A percentile compares a stretch with the other conserved stretches of the same genome.
phyloP scores from a whole-genome alignment of 2,888 invertebrate genomes.

The Dusona sp. region DNA sequence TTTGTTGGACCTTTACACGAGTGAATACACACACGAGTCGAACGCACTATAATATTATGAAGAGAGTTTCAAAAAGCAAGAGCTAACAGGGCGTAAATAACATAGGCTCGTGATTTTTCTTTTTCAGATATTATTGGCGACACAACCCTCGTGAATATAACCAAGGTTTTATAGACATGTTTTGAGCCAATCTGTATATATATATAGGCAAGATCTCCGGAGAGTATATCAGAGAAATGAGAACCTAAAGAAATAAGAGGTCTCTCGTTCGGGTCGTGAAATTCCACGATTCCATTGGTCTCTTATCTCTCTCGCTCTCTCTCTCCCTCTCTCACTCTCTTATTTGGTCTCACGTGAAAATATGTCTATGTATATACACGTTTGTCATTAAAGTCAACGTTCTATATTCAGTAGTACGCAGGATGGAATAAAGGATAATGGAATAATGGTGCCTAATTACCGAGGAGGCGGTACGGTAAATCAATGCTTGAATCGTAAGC shows the following conservation, averaged over 20 bases:
- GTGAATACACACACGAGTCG: not conserved
- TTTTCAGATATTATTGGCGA: not conserved
- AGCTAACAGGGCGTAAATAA: not conserved
- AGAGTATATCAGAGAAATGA: slow-evolving; percentile 49
- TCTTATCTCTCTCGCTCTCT: not conserved
- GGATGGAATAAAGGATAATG: slow-evolving; percentile 65
- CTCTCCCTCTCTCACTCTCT: slow-evolving; percentile 12
- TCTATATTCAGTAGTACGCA: slow-evolving; percentile 33
- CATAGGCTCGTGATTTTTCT: not conserved
- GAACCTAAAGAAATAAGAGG: slow-evolving; percentile 21
- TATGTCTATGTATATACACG: slow-evolving; percentile 47
- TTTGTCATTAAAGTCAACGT: slow-evolving; percentile 58
- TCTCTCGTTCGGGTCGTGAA: slow-evolving; percentile 48
- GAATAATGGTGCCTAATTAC: slow-evolving; percentile 68
- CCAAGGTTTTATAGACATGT: not conserved
- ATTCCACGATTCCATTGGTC: slow-evolving; percentile 50
- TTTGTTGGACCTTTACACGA: not conserved
- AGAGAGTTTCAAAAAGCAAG: not conserved
- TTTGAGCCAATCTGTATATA: slow-evolving; percentile 1
- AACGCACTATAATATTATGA: not conserved
- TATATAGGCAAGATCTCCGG: not conserved
- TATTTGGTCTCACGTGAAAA: not conserved
- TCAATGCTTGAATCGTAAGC: slow-evolving; percentile 67
- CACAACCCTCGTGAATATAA: not conserved
- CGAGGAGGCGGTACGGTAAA: slow-evolving; percentile 55